Base-by-base conservation (phyloP, 1,140 invertebrate species). In the Trinorchestia longiramus region DNA sequence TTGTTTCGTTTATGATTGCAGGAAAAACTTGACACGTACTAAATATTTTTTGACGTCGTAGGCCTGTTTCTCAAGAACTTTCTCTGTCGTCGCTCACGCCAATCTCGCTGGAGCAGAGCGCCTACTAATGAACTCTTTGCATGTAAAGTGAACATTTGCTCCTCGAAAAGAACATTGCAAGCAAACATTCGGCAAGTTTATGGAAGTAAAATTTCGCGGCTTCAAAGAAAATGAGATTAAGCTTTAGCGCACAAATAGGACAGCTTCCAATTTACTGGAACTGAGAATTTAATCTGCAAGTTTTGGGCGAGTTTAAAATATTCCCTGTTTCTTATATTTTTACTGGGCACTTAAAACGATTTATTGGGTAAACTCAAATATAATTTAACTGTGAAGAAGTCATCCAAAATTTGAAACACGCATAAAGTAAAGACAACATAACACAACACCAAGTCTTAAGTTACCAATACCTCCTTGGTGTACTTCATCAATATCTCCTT, bases 121-220 rank as follows among this genome's bases (percentile, higher is more conserved):
- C 15, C 41, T 41, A 15, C 88, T 90, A 90, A 90, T 90, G 88
- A 90, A 41, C 88, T 90, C 41, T 90, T 90, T 90, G 88, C 88
- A 90, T 90, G 88, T 43, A 90, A 90, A 90, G 88, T 90, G 88
- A 90, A 43, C 88, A 90, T 90, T 90, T 43, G 43, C 88, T 90
- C 43, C 88, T 90, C 43, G 41, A 43, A 41, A 90, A 43, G 88
- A 90, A 90, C 88, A 43, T 43, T 90, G 88, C 15, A 28, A 77
- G 62, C 62, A 77, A 77, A 77, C 62, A 77, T 77, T 77, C 62
- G 62, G 15, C 62, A 77, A 77, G 62, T 77, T 77, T 77, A 77
- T 77, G 62, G 62, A 77, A 28, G 62, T 11, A 77, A 77, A 77
- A 77, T 77, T 77, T 28, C 11, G 62, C 28, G 62, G 62, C 62